Evolutionary conservation across 2,797 vertebrate genomes (phyloP).

Genomic region (Tragelaphus oryx): DNA sequence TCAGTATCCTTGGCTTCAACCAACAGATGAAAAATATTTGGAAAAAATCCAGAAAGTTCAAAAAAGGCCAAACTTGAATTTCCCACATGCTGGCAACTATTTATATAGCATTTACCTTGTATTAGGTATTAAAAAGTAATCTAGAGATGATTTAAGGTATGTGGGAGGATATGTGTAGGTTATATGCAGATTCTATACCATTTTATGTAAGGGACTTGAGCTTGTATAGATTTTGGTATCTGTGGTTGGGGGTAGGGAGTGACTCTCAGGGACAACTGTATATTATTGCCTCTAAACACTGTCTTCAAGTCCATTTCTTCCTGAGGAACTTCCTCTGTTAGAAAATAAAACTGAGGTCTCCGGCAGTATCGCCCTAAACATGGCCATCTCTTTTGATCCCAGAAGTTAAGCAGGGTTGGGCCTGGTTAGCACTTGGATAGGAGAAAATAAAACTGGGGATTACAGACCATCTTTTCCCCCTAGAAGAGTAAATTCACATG

Average conservation of each 20-base stretch:
- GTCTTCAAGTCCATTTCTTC: neutral
- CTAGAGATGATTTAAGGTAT: neutral
- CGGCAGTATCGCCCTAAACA: neutral
- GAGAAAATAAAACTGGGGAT: neutral
- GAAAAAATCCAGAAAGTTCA: neutral
- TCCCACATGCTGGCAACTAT: neutral
- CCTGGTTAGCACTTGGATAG: neutral
- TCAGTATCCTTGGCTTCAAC: neutral
- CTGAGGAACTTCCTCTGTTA: neutral
- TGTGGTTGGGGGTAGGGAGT: neutral
- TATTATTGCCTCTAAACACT: neutral
- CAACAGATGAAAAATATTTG: neutral
- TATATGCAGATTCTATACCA: neutral
- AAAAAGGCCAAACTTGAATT: neutral
- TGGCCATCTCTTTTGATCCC: neutral
- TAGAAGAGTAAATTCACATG: neutral
- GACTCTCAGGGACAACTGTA: neutral
- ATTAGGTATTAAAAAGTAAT: neutral
- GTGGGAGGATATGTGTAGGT: neutral
- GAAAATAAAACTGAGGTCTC: neutral
- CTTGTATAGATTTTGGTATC: neutral
- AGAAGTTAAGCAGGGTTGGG: neutral
- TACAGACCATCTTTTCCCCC: neutral
- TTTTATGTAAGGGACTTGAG: neutral
- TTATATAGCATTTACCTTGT: neutral